Evolutionary conservation across 2,888 invertebrate species (phyloP), one percentile per base, ranked within the genome.

Genomic region (Clistopyga incitator): DNA sequence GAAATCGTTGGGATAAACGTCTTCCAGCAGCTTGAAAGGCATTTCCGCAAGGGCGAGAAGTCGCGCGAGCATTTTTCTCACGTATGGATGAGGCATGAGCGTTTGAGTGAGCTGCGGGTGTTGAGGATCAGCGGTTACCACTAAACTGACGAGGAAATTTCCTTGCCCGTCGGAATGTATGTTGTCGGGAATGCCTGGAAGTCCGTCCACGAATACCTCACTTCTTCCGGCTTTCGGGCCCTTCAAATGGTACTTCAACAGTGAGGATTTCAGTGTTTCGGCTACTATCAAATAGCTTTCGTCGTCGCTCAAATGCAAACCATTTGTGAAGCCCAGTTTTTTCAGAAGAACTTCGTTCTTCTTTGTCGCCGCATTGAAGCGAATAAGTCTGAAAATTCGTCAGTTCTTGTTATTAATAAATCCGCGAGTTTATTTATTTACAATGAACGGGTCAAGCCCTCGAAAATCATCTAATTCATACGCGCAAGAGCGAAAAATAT

Each of bases 311-410:
- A 99, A 90, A 71, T 95, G 95, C 29, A 99, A 93, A 18, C 99
- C 99, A 93, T 99, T 99, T 0, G 99, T 95, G 93, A 99, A 98
- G 92, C 95, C 96, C 0, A 99, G 90, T 65, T 96, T 95, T 84
- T 97, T 95, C 0, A 97, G 90, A 38, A 99, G 93, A 2, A 98
- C 96, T 89, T 95, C 95, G 90, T 96, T 97, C 86, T 95, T 94
- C 90, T 97, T 97, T 82, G 96, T 97, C 70, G 95, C 95, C 0
- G 97, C 95, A 92, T 98, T 95, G 92, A 97, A 98, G 90, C 96
- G 95, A 78, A 99, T 94, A 64, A 99, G 94, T 91, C 98, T 98
- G 88, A 59, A 92, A 92, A 88, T 86, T 34, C 45, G 56, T 29
- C 11, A 56, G 67, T n/a, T 54, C 23, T 15, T 18, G n/a, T n/a